Conservation (phyloP, 2,113 vertebrate species). For the Pomatorhinus ruficollis region DNA sequence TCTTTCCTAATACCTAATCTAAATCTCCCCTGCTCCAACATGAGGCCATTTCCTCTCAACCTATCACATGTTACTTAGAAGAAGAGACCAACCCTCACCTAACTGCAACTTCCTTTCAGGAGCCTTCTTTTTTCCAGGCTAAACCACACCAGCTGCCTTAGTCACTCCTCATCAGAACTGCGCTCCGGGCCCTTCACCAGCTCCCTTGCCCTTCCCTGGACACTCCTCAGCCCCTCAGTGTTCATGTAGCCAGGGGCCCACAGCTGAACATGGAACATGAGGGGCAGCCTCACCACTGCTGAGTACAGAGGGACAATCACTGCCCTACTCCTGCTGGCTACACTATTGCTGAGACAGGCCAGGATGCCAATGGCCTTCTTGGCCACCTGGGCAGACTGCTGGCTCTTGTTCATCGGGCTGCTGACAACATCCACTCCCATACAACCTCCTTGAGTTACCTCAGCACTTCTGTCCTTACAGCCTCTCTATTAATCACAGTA, state of each 20-base stretch:
- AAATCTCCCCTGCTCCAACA: background rate
- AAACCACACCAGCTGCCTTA: background rate
- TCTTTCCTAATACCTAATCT: background rate
- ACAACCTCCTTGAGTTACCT: background rate
- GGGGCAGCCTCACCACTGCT: background rate
- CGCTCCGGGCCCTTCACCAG: background rate
- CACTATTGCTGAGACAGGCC: background rate
- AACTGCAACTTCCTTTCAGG: background rate
- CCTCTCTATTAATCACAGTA: background rate
- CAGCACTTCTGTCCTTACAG: background rate
- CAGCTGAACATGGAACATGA: accelerated
- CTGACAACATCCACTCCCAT: background rate
- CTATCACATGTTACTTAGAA: background rate
- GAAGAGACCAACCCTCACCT: background rate
- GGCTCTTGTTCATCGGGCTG: background rate
- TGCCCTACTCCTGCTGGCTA: background rate
- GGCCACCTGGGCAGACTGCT: background rate
- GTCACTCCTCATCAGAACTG: background rate
- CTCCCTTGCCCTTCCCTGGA: background rate
- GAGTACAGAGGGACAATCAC: accelerated
- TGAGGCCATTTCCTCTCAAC: background rate
- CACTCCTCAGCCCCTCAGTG: accelerated
- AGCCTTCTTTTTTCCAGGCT: background rate
- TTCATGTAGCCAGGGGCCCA: background rate
- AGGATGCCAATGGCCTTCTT: background rate